These are phyloP conservation scores for Diabrotica undecimpunctata DNA, from an alignment of 1,140 invertebrate species.

Conservation along the genomic window DNA sequence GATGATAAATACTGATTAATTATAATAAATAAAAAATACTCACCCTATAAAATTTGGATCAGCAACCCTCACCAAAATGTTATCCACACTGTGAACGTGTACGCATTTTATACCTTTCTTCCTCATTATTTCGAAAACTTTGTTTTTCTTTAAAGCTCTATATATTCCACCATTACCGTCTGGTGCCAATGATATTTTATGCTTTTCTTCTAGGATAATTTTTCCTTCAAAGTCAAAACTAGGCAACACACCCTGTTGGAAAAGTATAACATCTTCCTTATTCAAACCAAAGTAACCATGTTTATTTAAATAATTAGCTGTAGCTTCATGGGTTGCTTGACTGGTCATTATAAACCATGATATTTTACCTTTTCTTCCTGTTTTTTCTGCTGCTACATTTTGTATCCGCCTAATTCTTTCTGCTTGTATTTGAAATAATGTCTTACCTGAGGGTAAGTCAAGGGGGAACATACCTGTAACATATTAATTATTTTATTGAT, in stretches of 20 bases:
- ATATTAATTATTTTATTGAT: no score
- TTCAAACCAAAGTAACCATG: constrained; percentile 86
- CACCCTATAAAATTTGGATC: constrained; percentile 93
- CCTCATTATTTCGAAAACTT: constrained; percentile 81
- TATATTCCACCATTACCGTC: constrained; percentile 99
- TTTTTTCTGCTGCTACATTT: constrained; percentile 66
- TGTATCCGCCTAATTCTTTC: constrained; percentile 82
- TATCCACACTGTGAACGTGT: constrained; percentile 98
- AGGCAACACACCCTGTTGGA: constrained; percentile 90
- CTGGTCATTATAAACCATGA: constrained; percentile 98
- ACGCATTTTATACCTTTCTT: constrained; percentile 80
- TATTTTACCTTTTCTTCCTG: constrained; percentile 65
- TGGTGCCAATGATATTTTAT: constrained; percentile 81
- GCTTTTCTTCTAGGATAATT: constrained; percentile 80
- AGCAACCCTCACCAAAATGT: constrained; percentile 96
- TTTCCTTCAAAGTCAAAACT: constrained; percentile 94
- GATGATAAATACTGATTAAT: background rate
- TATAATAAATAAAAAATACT: constrained; percentile 4
- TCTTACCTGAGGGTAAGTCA: constrained; percentile 71
- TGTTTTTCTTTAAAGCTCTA: constrained; percentile 69
- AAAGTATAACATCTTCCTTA: constrained; percentile 79
- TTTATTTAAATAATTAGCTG: constrained; percentile 74
- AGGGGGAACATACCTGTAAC: constrained; percentile 76
- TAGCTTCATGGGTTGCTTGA: constrained; percentile 84
- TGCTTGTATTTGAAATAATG: constrained; percentile 92